Conservation (phyloP, 2,888 invertebrate genomes). For the Hydrotaea diabolus region DNA sequence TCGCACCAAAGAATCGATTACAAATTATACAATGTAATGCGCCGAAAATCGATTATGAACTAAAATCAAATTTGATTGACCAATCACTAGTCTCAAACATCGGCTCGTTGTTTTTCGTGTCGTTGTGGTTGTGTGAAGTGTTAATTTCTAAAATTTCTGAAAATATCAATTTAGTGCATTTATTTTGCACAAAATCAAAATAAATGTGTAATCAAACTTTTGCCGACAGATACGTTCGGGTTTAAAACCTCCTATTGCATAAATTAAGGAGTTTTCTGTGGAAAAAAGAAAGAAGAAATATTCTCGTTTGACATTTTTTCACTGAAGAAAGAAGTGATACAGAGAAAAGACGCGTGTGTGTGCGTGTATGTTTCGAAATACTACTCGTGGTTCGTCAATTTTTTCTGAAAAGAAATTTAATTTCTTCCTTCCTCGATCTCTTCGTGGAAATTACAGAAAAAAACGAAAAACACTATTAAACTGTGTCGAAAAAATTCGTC, state of each 20-base stretch:
- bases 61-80: too few species aligned
- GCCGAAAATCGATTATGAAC: too few species aligned
- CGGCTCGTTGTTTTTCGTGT: too few species aligned
- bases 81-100: too few species aligned
- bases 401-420: slow-evolving; percentile 50
- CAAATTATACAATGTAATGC: too few species aligned
- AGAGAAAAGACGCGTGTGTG: slow-evolving; percentile 39
- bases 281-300: slow-evolving; percentile 47
- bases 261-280: slow-evolving; percentile 52
- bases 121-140: slow-evolving; percentile 75
- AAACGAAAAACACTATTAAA: slow-evolving; percentile 38
- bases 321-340: slow-evolving; percentile 50
- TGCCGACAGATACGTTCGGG: slow-evolving; percentile 28
- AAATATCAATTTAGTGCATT: slow-evolving; percentile 71
- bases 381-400: slow-evolving; percentile 60
- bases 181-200: slow-evolving; percentile 80
- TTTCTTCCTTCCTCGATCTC: slow-evolving; percentile 34
- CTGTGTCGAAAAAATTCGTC: slow-evolving; percentile 66
- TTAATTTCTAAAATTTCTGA: slow-evolving; percentile 80
- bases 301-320: slow-evolving; percentile 49
- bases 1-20: too few species aligned
- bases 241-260: slow-evolving; percentile 56
- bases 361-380: slow-evolving; percentile 58
- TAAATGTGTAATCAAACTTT: slow-evolving; percentile 53
- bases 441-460: slow-evolving; percentile 19